Evolutionary conservation across 2,888 invertebrate genomes (phyloP), one percentile per base, ranked within the genome.

Genomic region (Aporophyla nigra): DNA sequence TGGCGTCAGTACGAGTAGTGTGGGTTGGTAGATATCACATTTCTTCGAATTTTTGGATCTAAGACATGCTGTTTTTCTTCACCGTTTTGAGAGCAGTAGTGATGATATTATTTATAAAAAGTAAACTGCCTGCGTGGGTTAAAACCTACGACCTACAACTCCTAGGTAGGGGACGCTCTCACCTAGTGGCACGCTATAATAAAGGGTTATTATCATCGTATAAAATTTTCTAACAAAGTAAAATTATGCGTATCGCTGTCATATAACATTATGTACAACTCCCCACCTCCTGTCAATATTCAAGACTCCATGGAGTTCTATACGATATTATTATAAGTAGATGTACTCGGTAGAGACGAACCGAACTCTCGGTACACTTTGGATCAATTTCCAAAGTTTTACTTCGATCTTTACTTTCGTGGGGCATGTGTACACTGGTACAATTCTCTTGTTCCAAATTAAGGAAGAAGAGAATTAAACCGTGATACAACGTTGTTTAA

Each of bases 341-440:
- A 82, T 81, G 82, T 86, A 89, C 85, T 87, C 80, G 84, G 88
- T 83, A 85, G 87, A 87, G 91, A 90, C 87, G 91, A 89, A 86
- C 86, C 87, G 74, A 92, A 91, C 91, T 91, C 91, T 90, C 86
- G 80, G 91, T 90, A 91, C 88, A 92, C 93, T 92, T 86, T 88
- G 92, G 93, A 94, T 94, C 94, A 93, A 94, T 95, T 94, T 93
- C 91, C 90, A 89, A 95, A 95, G 93, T 95, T 95, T 91, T 90
- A 91, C 93, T 93, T 92, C 94, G 91, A 93, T 93, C 93, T 91
- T 91, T 89, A 80, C 87, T 88, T 88, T 87, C 83, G 69, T 88
- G 89, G 86, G 92, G 85, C 68, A 77, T 83, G 89, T 89, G 76
- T 88, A 89, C 90, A 91, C 84, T 84, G 75, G 66, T 53, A 69